These are phyloP conservation scores for Zophobas morio DNA, from an alignment of 1,140 invertebrate species.

Conservation along the genomic window DNA sequence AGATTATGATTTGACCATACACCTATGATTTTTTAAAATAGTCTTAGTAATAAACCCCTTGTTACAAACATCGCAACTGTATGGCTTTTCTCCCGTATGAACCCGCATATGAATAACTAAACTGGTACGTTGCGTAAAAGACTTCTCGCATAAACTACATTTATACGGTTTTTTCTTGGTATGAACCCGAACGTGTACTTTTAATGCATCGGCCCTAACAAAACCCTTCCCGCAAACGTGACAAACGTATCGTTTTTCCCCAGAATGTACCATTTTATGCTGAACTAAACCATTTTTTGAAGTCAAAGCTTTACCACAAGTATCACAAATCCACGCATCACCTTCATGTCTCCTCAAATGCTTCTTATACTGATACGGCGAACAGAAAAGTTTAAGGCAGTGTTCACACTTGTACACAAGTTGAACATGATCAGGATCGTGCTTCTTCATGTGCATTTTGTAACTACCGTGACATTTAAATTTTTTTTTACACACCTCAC, in stretches of 20 bases:
- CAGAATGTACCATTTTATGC: slow-evolving; percentile 61
- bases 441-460: slow-evolving; percentile 70
- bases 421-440: slow-evolving; percentile 60
- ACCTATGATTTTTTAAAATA: no score
- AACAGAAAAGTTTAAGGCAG: slow-evolving; percentile 6
- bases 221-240: slow-evolving; percentile 59
- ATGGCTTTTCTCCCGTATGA: slow-evolving; percentile 47
- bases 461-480: slow-evolving; percentile 70
- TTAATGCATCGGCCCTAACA: slow-evolving; percentile 59
- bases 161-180: slow-evolving; percentile 78
- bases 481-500: slow-evolving; percentile 71
- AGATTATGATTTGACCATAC: no score
- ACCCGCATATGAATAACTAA: background rate
- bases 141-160: background rate
- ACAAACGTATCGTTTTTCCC: slow-evolving; percentile 62
- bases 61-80: slow-evolving; percentile 60
- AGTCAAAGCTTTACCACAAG: slow-evolving; percentile 59
- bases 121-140: background rate
- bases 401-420: slow-evolving; percentile 5
- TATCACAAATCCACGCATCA: slow-evolving; percentile 48
- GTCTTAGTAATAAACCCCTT: slow-evolving; percentile 50
- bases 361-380: slow-evolving; percentile 67
- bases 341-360: slow-evolving; percentile 64
- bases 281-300: slow-evolving; percentile 56
- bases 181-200: slow-evolving; percentile 84